These are phyloP conservation scores for Protomyctophum bolini DNA, from an alignment of 2,113 vertebrate genomes.

Conservation along the genomic window DNA sequence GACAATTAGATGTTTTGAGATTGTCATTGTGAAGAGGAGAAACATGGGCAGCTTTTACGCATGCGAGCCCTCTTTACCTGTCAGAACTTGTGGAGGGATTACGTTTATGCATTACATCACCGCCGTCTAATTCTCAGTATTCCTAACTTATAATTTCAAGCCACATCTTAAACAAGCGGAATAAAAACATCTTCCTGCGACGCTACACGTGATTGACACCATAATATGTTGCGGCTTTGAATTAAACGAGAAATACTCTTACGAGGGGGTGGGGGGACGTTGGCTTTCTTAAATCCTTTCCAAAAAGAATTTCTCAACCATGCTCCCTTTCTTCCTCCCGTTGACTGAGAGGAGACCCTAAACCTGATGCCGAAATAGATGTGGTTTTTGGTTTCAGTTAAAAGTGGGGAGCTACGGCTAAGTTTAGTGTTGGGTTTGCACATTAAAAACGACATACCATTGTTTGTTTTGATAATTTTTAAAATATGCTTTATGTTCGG, in stretches of 20 bases:
- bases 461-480: conserved; percentile 75
- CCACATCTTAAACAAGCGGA: conserved; percentile 29
- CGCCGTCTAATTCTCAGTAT: conserved; percentile 27
- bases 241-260: conserved; percentile 38
- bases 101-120: conserved; percentile 44
- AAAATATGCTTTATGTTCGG: conserved; percentile 48
- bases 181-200: conserved; percentile 29
- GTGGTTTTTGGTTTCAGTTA: conserved; percentile 75
- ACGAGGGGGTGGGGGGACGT: conserved; percentile 27
- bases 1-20: conserved; percentile 56
- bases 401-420: conserved; percentile 65
- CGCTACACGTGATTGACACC: conserved; percentile 42
- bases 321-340: conserved; percentile 44
- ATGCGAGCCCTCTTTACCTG: conserved; percentile 47
- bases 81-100: conserved; percentile 39
- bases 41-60: conserved; percentile 27
- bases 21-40: conserved; percentile 18
- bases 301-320: conserved; percentile 64
- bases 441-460: conserved; percentile 64
- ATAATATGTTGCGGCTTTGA: conserved; percentile 33
- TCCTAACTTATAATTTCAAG: conserved; percentile 34
- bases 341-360: conserved; percentile 67
- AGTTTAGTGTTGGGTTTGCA: conserved; percentile 67
- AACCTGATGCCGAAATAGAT: conserved; percentile 78
- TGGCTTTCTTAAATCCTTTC: conserved; percentile 50